Base-by-base conservation (phyloP, 2,888 invertebrate genomes). In the Archips crataeganus region DNA sequence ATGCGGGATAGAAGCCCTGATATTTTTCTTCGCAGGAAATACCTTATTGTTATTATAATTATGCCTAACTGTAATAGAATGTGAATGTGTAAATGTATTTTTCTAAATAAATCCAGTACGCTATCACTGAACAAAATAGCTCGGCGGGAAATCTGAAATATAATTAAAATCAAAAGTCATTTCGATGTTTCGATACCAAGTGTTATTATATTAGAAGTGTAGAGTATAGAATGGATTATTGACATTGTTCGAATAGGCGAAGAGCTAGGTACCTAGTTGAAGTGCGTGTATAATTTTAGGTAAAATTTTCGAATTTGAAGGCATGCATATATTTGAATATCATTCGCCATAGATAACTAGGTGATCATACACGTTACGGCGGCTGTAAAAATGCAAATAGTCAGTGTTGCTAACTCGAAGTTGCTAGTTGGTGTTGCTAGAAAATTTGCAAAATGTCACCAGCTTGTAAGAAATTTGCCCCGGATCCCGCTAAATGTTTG, bases 81-180 rank as follows among this genome's bases (percentile, higher is more conserved):
- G 47, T 51, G 51, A 51, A 57, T 57, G 57, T 57, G 32, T 57
- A 54, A 57, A 57, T 57, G 57, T 57, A 57, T 57, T 57, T 57
- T 57, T 57, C 57, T 57, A 57, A 57, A 57, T 57, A 57, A 57
- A 57, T 57, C 11, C 57, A 57, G 32, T 57, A 57, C 32, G 11
- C 60, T 60, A 10, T 60, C 60, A 60, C 60, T 60, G 60, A n/a
- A 60, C 60, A 60, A 60, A 60, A 57, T 57, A n/a, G 60, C 36
- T 13, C 8, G 13, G n/a, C 15, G 39, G n/a, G n/a, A 60, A 13
- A n/a, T 36, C 36, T 60, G 36, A 60, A 36, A n/a, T 60, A 11
- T 60, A 60, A 60, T 59, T 10, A 51, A 15, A 15, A 6, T 13
- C 39, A 36, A 57, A 39, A 49, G 57, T 57, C 57, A 57, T 57